Evolutionary conservation across 2,113 vertebrate species (phyloP).

Genomic region (Pycnonotus jocosus): DNA sequence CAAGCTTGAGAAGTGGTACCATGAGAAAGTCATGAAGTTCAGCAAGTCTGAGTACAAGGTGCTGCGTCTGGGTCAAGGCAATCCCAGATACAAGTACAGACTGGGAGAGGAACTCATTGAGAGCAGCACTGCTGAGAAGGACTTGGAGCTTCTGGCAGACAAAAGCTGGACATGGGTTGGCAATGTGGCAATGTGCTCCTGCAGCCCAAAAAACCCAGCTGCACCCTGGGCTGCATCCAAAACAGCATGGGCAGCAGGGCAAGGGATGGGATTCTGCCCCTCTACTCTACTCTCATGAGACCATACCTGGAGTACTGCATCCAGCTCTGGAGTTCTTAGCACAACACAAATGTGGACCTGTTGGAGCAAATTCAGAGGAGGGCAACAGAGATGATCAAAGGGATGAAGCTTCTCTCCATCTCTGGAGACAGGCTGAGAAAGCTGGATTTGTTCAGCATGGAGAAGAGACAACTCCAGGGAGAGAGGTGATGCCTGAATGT

Average conservation of each 20-base stretch:
- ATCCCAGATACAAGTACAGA: background rate
- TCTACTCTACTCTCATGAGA: background rate
- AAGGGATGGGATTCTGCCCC: background rate
- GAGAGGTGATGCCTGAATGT: background rate
- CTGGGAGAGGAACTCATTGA: background rate
- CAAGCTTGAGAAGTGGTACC: background rate
- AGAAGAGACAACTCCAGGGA: background rate
- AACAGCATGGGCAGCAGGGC: background rate
- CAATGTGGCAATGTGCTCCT: background rate
- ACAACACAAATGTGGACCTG: background rate
- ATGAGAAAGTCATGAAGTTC: background rate
- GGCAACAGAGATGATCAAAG: background rate
- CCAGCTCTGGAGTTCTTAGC: background rate
- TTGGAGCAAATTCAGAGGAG: background rate
- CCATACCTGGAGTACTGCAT: background rate
- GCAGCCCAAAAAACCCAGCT: background rate
- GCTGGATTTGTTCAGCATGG: accelerated
- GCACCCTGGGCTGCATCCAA: background rate
- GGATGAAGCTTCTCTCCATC: background rate
- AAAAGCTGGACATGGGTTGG: background rate
- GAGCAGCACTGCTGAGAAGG: background rate
- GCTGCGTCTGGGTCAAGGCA: background rate
- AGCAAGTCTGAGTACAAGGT: background rate
- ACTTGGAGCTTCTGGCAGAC: background rate
- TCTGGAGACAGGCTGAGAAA: background rate